A percentile compares a stretch with the other conserved stretches of the same genome.
Evolutionary conservation across 2,888 invertebrate species (phyloP).

Genomic region (Crioceris asparagi): DNA sequence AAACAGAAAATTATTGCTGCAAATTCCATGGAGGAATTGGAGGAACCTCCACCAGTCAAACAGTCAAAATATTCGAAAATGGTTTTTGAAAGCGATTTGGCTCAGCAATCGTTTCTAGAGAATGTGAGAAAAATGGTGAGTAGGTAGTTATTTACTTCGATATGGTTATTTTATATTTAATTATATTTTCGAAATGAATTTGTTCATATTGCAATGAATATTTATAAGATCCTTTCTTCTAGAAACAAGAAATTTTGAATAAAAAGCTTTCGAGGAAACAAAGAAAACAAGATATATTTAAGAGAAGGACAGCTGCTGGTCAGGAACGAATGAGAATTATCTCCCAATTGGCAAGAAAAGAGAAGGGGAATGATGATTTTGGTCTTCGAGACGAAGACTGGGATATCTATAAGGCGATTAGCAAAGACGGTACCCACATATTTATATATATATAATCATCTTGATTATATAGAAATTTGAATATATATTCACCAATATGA

Average conservation of each 20-base stretch:
- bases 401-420: conserved; percentile 91
- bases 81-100: conserved; percentile 36
- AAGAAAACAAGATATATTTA: conserved; percentile 77
- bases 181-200: too few relatives aligned
- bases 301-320: conserved; percentile 81
- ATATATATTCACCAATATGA: too few relatives aligned
- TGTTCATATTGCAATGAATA: background rate
- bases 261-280: conserved; percentile 66
- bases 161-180: background rate
- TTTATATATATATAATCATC: too few relatives aligned
- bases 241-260: conserved; percentile 61
- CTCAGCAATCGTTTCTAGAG: conserved; percentile 40
- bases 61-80: conserved; percentile 38
- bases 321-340: conserved; percentile 93
- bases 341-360: conserved; percentile 73
- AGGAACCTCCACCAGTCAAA: conserved; percentile 33
- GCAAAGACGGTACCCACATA: conserved; percentile 41
- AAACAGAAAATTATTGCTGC: conserved; percentile 64
- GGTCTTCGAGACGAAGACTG: conserved; percentile 91
- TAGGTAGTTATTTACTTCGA: background rate
- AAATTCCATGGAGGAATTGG: conserved; percentile 44
- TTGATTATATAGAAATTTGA: too few relatives aligned
- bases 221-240: conserved; percentile 9
- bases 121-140: conserved; percentile 53
- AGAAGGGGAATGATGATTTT: conserved; percentile 79